phyloP scores from a whole-genome alignment of 2,113 vertebrate genomes.

The Alces alces region DNA sequence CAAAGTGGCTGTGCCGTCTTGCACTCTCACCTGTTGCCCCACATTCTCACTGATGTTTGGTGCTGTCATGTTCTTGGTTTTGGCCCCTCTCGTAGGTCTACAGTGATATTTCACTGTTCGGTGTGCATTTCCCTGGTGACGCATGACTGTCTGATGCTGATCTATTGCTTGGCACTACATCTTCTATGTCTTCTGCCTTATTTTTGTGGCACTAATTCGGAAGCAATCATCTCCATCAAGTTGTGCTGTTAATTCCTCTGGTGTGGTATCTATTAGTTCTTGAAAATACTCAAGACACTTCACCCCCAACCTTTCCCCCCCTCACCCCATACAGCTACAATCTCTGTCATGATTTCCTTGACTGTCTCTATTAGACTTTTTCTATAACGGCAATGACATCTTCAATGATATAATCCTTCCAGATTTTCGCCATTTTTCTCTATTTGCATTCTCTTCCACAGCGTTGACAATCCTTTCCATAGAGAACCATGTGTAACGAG shows the following conservation, averaged over 20 bases:
- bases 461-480: background rate
- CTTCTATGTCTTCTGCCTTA: background rate
- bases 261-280: background rate
- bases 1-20: background rate
- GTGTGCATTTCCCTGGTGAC: background rate
- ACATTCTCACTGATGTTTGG: background rate
- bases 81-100: background rate
- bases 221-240: background rate
- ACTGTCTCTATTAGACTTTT: background rate
- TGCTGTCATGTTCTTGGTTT: background rate
- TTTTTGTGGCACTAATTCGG: background rate
- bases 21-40: background rate
- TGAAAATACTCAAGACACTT: background rate
- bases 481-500: background rate
- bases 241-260: background rate
- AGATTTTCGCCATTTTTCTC: background rate
- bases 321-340: background rate
- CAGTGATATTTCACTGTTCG: background rate
- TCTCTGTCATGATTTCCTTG: background rate
- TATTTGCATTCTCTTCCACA: background rate
- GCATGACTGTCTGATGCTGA: background rate
- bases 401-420: background rate
- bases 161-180: background rate
- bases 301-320: background rate
- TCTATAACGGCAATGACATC: background rate